Percentiles rank a stretch among this genome's conserved stretches.
Conservation (phyloP, 2,888 invertebrate genomes). For the Drosophila colorata region DNA sequence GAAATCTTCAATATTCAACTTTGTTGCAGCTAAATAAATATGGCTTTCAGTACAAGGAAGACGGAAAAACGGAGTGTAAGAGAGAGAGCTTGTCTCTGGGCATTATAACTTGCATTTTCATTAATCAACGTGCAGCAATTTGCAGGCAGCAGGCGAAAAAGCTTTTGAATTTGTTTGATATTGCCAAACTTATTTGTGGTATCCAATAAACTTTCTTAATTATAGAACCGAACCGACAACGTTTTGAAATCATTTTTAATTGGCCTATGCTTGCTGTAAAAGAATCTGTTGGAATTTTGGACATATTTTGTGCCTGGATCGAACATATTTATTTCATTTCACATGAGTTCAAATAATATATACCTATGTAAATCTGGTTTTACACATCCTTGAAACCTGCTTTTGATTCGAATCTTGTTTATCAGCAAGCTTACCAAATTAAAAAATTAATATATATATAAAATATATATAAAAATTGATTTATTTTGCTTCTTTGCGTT, state of each 20-base stretch:
- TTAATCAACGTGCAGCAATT: constrained; percentile 16
- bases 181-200: constrained; percentile 1
- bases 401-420: too few relatives aligned
- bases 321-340: too few relatives aligned
- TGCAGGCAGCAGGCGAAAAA: constrained; percentile 13
- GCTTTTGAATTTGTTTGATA: constrained; percentile 6
- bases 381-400: too few relatives aligned
- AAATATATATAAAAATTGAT: too few relatives aligned
- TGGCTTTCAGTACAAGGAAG: neutral
- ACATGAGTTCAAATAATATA: too few relatives aligned
- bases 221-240: neutral
- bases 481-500: too few relatives aligned
- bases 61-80: too few relatives aligned
- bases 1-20: constrained; percentile 56
- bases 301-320: neutral
- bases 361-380: too few relatives aligned
- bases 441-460: too few relatives aligned
- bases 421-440: too few relatives aligned
- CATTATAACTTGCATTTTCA: constrained; percentile 14
- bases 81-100: constrained; percentile 10
- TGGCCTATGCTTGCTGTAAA: neutral
- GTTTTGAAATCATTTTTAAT: neutral
- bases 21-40: constrained; percentile 61
- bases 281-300: neutral
- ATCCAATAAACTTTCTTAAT: neutral